phyloP scores from a whole-genome alignment of 1,140 invertebrate genomes.

The Drosophila melanogaster region DNA sequence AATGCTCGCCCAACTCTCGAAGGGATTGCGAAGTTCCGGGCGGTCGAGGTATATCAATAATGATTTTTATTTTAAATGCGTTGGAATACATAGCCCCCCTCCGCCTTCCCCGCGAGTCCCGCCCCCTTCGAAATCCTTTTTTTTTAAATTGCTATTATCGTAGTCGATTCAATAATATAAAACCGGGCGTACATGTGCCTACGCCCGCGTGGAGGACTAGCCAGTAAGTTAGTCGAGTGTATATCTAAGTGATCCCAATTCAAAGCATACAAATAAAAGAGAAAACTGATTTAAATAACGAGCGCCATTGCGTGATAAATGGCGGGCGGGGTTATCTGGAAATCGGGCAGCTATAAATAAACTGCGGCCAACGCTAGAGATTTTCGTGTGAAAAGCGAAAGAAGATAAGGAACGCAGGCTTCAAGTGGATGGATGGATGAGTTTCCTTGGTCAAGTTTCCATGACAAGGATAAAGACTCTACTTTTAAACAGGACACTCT shows the following conservation, averaged over 20 bases:
- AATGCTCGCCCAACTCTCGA: neutral
- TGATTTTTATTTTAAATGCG: slow-evolving; percentile 3
- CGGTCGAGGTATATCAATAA: neutral
- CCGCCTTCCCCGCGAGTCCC: too few species aligned
- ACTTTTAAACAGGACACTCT: too few species aligned
- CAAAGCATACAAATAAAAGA: slow-evolving; percentile 39
- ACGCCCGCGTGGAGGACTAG: slow-evolving; percentile 19
- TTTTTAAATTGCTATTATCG: slow-evolving; percentile 46
- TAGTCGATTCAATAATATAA: slow-evolving; percentile 50
- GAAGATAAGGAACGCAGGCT: too few species aligned
- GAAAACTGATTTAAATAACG: slow-evolving; percentile 30
- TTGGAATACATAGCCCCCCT: neutral
- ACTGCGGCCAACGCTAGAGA: too few species aligned
- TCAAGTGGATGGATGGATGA: too few species aligned
- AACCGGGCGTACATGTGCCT: slow-evolving; percentile 11
- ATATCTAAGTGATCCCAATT: slow-evolving; percentile 21
- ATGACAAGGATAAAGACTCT: too few species aligned
- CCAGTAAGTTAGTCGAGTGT: slow-evolving; percentile 28
- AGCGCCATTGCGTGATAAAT: neutral
- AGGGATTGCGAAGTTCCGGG: too few species aligned
- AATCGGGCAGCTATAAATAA: neutral
- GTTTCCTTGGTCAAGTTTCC: too few species aligned
- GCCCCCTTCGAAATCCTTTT: slow-evolving; percentile 26
- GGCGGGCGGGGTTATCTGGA: neutral
- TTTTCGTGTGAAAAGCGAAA: too few species aligned